These are phyloP conservation scores for Botia almorhae DNA, from an alignment of 2,797 vertebrate genomes.

Conservation along the genomic window DNA sequence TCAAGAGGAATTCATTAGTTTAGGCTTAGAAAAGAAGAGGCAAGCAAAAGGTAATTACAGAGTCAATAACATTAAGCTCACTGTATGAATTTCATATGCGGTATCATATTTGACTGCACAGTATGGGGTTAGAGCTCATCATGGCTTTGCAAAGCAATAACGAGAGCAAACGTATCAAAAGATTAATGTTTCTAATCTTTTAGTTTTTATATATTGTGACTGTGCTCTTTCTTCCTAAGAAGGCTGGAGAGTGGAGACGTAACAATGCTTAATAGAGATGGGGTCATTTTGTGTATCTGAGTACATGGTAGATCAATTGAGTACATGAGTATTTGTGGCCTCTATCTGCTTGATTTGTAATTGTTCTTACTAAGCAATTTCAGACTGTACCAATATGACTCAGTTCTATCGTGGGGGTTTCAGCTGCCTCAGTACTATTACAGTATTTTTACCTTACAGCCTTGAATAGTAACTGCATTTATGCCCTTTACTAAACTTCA, in stretches of 20 bases:
- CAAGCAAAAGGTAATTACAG: constrained; percentile 1
- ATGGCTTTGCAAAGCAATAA: neutral
- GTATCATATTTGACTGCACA: constrained; percentile 16
- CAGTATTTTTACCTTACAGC: neutral
- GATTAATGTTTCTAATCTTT: too few relatives aligned
- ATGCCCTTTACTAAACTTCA: neutral
- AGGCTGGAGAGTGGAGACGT: constrained; percentile 16
- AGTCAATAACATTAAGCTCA: constrained; percentile 51
- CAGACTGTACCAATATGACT: neutral
- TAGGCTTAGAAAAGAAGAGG: constrained; percentile 22
- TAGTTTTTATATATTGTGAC: neutral
- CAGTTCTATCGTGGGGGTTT: neutral
- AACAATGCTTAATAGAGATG: neutral
- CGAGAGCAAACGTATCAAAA: neutral
- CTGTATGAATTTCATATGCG: constrained; percentile 61
- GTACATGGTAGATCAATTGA: neutral
- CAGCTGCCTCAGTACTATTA: too few relatives aligned
- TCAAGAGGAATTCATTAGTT: constrained; percentile 60
- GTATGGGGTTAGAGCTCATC: constrained; percentile 37
- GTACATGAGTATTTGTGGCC: too few relatives aligned
- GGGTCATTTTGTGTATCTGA: constrained; percentile 5
- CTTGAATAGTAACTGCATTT: neutral
- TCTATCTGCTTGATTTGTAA: too few relatives aligned
- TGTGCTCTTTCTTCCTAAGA: neutral
- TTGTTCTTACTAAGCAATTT: neutral